Conservation (phyloP, 2,888 invertebrate genomes). For the Meta bourneti region DNA sequence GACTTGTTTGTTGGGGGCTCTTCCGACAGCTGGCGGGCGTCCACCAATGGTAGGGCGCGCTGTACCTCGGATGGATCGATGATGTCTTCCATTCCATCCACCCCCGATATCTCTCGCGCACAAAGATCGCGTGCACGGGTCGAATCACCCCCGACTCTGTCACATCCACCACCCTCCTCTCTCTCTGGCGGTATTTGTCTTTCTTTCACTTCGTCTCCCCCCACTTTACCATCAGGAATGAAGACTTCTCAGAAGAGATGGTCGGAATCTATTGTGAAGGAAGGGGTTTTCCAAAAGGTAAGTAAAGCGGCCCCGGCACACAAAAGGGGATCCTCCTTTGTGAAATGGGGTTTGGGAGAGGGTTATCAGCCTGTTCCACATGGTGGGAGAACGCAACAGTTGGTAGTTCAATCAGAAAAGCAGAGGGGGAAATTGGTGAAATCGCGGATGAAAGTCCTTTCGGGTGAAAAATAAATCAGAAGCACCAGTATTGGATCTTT, state of each 20-base stretch:
- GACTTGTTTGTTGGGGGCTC: conserved; percentile 22
- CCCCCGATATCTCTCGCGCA: not conserved
- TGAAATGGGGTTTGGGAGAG: not conserved
- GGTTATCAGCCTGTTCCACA: not conserved
- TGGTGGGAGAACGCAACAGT: conserved; percentile 13
- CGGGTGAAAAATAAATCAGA: no score
- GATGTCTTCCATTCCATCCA: conserved; percentile 10
- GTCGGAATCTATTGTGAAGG: not conserved
- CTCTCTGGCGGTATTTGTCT: not conserved
- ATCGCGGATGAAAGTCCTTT: no score
- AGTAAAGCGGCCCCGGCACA: conserved; percentile 8
- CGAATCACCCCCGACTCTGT: conserved; percentile 23
- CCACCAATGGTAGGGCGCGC: conserved; percentile 42
- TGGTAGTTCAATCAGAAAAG: not conserved
- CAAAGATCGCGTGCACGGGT: conserved; percentile 61
- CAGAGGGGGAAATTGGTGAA: no score
- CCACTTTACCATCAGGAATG: conserved; percentile 22
- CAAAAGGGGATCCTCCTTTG: not conserved
- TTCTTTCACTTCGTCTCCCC: no score
- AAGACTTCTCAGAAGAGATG: conserved; percentile 20
- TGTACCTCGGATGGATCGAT: not conserved
- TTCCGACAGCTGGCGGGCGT: conserved; percentile 59
- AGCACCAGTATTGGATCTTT: no score
- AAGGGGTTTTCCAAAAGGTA: not conserved
- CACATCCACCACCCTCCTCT: conserved; percentile 1